Percentiles rank a stretch among this genome's conserved stretches.
phyloP scores from a whole-genome alignment of 2,797 vertebrate species.

The Falco novaeseelandiae region DNA sequence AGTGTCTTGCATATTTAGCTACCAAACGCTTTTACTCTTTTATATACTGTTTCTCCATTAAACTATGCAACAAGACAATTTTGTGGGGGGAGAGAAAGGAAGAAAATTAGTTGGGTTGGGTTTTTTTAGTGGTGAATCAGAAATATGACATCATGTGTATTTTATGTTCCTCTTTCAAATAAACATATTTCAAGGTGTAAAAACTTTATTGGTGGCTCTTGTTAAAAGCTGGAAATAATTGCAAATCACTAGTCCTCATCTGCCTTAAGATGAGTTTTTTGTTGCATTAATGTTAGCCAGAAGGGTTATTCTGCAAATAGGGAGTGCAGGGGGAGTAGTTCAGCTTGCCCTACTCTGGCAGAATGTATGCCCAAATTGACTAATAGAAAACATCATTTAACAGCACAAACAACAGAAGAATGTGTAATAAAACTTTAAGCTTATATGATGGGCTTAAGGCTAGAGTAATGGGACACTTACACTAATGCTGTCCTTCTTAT shows the following conservation, averaged over 20 bases:
- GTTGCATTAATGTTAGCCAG: neutral
- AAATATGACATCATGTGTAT: conserved; percentile 1
- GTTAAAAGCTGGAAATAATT: conserved; percentile 13
- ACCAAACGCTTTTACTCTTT: neutral
- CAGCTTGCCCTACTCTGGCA: no score
- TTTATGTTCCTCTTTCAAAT: conserved; percentile 13
- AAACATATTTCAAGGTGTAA: neutral
- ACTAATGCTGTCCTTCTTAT: no score
- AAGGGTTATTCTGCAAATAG: no score
- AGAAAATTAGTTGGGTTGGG: neutral
- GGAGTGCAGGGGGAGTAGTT: no score
- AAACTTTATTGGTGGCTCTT: neutral
- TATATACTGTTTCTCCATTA: neutral
- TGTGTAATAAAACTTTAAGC: no score
- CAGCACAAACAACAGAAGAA: no score
- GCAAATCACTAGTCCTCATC: neutral
- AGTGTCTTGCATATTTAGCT: neutral
- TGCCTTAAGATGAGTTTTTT: conserved; percentile 8
- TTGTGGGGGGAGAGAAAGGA: neutral
- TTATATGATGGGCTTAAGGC: no score
- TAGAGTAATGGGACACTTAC: no score
- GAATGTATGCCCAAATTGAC: no score
- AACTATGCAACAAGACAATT: neutral
- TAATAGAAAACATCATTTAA: no score
- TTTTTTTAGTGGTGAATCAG: neutral